phyloP scores from a whole-genome alignment of 2,113 vertebrate species.

The Labrus mixtus region DNA sequence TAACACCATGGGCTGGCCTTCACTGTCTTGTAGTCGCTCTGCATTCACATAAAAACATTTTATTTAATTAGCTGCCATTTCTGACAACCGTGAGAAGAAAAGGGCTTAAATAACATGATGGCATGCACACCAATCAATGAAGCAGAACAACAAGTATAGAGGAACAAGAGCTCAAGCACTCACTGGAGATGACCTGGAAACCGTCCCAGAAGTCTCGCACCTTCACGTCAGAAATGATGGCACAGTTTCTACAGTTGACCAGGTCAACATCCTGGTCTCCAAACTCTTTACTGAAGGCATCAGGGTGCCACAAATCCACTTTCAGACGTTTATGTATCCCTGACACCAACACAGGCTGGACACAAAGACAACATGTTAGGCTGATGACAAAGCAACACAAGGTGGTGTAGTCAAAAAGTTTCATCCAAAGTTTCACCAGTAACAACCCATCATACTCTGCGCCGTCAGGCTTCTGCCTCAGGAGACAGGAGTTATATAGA shows the following conservation, averaged over 20 bases:
- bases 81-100: neutral
- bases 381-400: neutral
- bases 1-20: constrained; percentile 96
- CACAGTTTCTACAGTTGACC: constrained; percentile 98
- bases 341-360: constrained; percentile 97
- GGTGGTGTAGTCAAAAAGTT: neutral
- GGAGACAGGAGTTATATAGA: neutral
- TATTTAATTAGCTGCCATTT: neutral
- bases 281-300: constrained; percentile 98
- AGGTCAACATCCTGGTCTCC: constrained; percentile 98
- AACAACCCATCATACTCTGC: too few species aligned
- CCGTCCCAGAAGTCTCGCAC: constrained; percentile 99
- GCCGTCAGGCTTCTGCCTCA: neutral
- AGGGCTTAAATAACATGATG: neutral
- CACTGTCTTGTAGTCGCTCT: constrained; percentile 92
- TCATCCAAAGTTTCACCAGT: neutral
- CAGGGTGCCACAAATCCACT: constrained; percentile 91
- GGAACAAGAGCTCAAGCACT: constrained; percentile 65
- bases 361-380: constrained; percentile 8
- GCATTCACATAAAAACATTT: constrained; percentile 44
- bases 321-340: constrained; percentile 96
- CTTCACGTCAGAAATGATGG: constrained; percentile 98
- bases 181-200: constrained; percentile 96
- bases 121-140: neutral
- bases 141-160: too few species aligned